Evolutionary conservation across 2,113 vertebrate genomes (phyloP), one percentile per base, ranked within the genome.

Genomic region (Corythoichthys haematopterus): DNA sequence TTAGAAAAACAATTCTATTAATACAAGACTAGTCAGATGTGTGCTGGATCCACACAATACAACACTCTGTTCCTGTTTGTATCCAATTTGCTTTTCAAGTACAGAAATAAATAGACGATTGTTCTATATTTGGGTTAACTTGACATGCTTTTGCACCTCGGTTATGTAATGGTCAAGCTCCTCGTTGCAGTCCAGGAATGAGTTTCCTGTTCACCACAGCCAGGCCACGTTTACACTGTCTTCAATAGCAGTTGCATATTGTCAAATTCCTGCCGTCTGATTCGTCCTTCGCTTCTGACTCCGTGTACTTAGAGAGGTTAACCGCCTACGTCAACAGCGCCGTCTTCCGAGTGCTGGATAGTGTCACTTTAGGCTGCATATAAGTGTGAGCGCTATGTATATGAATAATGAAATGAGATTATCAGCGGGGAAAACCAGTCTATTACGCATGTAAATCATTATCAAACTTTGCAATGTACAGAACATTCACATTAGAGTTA

Each of bases 311-410:
- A 20, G 12, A 79, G 58, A 4, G 33, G 72, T 72, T 28, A 28
- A 28, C 20, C 40, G 40, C 9, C 40, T 53, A 72, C 71, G 78
- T 74, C 79, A 84, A 78, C 13, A 65, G 83, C 72, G 72, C 85
- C 73, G 47, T 83, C 77, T 88, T 85, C 87, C 71, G 12, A 45
- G 60, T 71, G 33, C 51, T 5, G 12, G 68, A 61, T 4, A 9
- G 8, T 65, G 43, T 63, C 51, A 75, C 77, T 71, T 64, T 50
- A 75, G 75, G 71, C 57, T 7, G 8, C 4, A 72, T 60, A 70
- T 64, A 69, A 77, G 80, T 59, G 48, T 61, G 38, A 40, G 3
- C 40, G 5, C 40, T 13, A 12, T 33, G n/a, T 28, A 46, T 12
- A 46, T 20, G 11, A 46, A 62, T 61, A 45, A 60, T 43, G 58